Evolutionary conservation across 1,140 invertebrate species (phyloP), one percentile per base, ranked within the genome.

Genomic region (Drosophila murphyi): DNA sequence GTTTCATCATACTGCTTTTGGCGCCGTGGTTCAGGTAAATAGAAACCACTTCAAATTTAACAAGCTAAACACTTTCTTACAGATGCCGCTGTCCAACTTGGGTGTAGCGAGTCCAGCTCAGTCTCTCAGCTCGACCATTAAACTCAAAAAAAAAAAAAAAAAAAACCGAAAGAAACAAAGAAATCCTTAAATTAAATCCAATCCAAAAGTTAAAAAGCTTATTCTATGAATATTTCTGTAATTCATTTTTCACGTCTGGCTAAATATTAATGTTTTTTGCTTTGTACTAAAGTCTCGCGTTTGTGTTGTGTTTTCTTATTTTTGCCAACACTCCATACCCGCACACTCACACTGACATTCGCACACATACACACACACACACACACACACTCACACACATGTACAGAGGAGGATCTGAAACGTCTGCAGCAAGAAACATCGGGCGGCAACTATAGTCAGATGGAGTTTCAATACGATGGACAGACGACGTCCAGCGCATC

Each of bases 331-430:
- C 45, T 39, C 92, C 37, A 51, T 20, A 55, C 29, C 2, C 41
- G 52, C 91, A 98, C 35, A 43, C 45, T 37, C 4, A 41, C 7
- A 57, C 34, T 4, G n/a, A 48, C 92, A 97, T 47, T 31, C 69
- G 60, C 56, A 39, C 37, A 20, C 43, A 56, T 4, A 28, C 64
- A 41, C 39, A 39, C 91, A 97, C 34, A 39, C 54, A 54, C 10
- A n/a, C 28, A 41, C 12, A 35, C 8, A 4, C 4, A 35, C 8
- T 2, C 4, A 52, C 8, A 20, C 45, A 41, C 28, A 47, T 39
- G 28, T 37, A 37, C 92, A 98, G 97, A 98, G 93, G 98, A 98
- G 92, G 97, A 98, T 93, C 94, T 97, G 87, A 98, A 98, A 93
- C 94, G 97, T 39, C 94, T 97, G 47, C 96, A 97, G 78, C 95